Conservation (phyloP, 1,140 invertebrate genomes). For the Diprion similis region DNA sequence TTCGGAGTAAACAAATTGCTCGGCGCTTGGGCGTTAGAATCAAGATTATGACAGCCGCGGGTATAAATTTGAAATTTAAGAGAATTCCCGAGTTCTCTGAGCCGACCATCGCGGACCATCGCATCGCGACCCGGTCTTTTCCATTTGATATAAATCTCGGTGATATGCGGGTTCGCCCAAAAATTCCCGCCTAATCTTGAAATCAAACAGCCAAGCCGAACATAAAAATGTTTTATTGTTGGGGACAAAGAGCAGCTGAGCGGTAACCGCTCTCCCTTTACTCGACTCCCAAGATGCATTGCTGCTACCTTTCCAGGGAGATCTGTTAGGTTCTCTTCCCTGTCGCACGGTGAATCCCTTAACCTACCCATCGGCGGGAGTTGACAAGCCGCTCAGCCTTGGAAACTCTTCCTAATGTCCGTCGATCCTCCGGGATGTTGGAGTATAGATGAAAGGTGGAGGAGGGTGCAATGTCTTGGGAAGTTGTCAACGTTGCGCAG, state of each 20-base stretch:
- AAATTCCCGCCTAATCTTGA: conserved; percentile 60
- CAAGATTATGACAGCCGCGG: conserved; percentile 57
- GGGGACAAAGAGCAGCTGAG: conserved; percentile 38
- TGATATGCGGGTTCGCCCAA: conserved; percentile 63
- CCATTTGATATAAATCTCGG: conserved; percentile 57
- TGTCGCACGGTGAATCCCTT: neutral
- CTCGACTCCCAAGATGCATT: neutral
- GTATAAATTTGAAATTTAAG: conserved; percentile 64
- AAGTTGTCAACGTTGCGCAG: neutral
- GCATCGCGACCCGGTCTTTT: conserved; percentile 24
- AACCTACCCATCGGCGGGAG: neutral
- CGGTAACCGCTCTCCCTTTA: conserved; percentile 1
- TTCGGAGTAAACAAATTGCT: conserved; percentile 37
- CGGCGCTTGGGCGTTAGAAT: conserved; percentile 50
- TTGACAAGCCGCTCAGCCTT: neutral
- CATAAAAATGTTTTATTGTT: conserved; percentile 62
- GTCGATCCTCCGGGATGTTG: neutral
- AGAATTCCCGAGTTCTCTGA: conserved; percentile 42
- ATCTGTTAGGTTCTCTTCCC: conserved; percentile 14
- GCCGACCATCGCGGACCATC: conserved; percentile 16
- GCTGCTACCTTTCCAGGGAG: conserved; percentile 6
- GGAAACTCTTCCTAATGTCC: neutral
- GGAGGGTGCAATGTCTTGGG: neutral
- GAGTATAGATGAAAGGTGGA: neutral
- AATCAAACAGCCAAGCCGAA: conserved; percentile 57